Base-by-base conservation (phyloP, 2,113 vertebrate species). In the human region DNA sequence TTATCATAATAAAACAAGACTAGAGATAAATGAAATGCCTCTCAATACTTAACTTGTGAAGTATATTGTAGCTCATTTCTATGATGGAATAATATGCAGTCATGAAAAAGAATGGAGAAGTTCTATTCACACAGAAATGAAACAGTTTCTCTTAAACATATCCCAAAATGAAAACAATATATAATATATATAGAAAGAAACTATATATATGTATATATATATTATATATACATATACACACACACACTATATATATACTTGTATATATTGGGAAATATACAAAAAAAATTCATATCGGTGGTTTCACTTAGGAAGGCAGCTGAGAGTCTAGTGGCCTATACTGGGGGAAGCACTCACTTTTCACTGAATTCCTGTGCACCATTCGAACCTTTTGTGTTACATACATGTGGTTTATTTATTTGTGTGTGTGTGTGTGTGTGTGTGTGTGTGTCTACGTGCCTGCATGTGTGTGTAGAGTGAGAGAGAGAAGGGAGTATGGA, bases 181-280 rank as follows among this genome's bases (percentile, higher is more conserved):
- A 12, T 52, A 52, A 38, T 0, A 18, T 2, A 40, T 25, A 40
- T 22, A 57, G 9, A 32, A 20, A 75, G 8, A 72, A n/a, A 18
- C 16, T 23, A 23, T 22, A 13, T 70, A 30, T 40, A 16, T 43
- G 23, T 43, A 22, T 64, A 20, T 8, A 57, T 2, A 57, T 7
- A 57, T 2, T 2, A 23, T 22, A 61, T 0, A 64, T 1, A 55
- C 52, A 55, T 16, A 55, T 16, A 20, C 0, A 18, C 45, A 45
- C 45, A 45, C 45, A 45, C 8, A 9, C 45, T 45, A 18, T 9
- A 75, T 57, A 43, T 13, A 43, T 43, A 3, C 38, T 40, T 43
- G 22, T 22, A 75, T 59, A 75, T 30, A 20, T 75, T 38, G 12
- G 38, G 52, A 59, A 75, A 30, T 20, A 59, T 4, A 14, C 10